phyloP scores from a whole-genome alignment of 2,113 vertebrate species.

The Lucifuga dentata region DNA sequence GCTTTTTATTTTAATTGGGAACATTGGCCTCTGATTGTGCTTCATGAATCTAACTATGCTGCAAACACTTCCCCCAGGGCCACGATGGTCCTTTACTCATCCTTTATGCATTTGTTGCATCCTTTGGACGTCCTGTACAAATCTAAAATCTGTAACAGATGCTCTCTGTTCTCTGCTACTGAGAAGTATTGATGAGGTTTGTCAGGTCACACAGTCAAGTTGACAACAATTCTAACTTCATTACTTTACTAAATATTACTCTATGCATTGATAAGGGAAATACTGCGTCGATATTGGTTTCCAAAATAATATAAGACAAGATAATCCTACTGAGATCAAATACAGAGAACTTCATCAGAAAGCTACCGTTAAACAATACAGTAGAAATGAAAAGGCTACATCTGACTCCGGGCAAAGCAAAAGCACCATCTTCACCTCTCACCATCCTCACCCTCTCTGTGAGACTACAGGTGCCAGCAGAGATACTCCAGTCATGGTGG shows the following conservation, averaged over 20 bases:
- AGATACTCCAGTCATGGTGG: slow-evolving; percentile 46
- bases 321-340: slow-evolving; percentile 46
- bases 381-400: slow-evolving; percentile 43
- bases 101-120: slow-evolving; percentile 10
- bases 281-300: neutral
- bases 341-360: slow-evolving; percentile 17
- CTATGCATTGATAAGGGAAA: neutral
- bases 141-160: too few relatives aligned
- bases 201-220: too few relatives aligned
- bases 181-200: too few relatives aligned
- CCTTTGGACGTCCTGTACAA: too few relatives aligned
- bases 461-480: slow-evolving; percentile 20
- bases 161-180: neutral
- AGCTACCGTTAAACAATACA: slow-evolving; percentile 45
- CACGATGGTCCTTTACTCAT: slow-evolving; percentile 8
- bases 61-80: slow-evolving; percentile 10
- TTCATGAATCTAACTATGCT: slow-evolving; percentile 25
- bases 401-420: slow-evolving; percentile 47
- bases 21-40: slow-evolving; percentile 43
- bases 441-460: slow-evolving; percentile 10
- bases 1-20: slow-evolving; percentile 31
- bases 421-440: slow-evolving; percentile 16
- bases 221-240: too few relatives aligned
- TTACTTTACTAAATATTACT: too few relatives aligned
- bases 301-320: slow-evolving; percentile 17